These are phyloP conservation scores for Solenopsis invicta DNA, from an alignment of 1,140 invertebrate species.

Conservation along the genomic window DNA sequence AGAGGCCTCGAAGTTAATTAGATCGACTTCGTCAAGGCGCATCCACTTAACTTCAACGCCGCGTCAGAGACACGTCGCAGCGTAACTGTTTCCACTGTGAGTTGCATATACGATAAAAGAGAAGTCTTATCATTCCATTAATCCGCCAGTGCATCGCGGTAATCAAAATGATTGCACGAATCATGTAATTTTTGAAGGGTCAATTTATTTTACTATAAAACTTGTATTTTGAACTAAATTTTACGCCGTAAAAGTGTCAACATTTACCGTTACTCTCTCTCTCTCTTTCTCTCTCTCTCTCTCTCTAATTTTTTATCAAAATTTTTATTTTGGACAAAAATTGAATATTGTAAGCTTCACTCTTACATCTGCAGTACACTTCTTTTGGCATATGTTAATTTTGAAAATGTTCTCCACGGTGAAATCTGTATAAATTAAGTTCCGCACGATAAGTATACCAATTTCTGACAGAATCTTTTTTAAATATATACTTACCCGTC, in stretches of 20 bases:
- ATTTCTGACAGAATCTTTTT: not conserved
- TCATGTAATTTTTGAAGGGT: not conserved
- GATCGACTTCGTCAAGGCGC: conserved; percentile 75
- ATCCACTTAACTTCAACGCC: conserved; percentile 70
- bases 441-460: not conserved
- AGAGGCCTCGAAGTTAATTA: conserved; percentile 77
- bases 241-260: not conserved
- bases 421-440: not conserved
- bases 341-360: not conserved
- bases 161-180: not conserved
- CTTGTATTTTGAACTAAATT: not conserved
- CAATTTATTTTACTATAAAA: not conserved
- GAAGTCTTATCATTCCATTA: conserved; percentile 1
- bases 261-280: not conserved
- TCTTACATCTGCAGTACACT: not conserved
- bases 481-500: conserved; percentile 13
- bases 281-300: no score
- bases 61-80: conserved; percentile 56
- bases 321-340: not conserved
- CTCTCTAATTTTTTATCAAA: not conserved
- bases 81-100: conserved; percentile 26
- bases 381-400: not conserved
- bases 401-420: not conserved
- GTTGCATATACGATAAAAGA: conserved; percentile 31
- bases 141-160: not conserved